Percentiles rank a stretch among this genome's conserved stretches.
These are phyloP conservation scores for Chloromyia formosa DNA, from an alignment of 2,888 invertebrate species.

Conservation along the genomic window DNA sequence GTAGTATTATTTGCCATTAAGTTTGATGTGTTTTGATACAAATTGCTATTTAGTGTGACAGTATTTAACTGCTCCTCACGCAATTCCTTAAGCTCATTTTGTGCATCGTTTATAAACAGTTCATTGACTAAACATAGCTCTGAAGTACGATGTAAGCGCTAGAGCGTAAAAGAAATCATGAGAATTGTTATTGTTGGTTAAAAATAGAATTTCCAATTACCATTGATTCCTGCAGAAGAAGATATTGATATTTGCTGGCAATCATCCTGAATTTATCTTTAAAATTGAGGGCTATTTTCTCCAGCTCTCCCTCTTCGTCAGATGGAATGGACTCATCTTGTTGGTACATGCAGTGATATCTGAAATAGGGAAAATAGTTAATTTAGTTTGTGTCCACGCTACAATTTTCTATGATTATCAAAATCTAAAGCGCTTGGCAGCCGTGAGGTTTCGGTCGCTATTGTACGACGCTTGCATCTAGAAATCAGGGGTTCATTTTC, in stretches of 20 bases:
- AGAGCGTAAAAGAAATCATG: constrained; percentile 54
- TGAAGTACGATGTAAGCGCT: constrained; percentile 78
- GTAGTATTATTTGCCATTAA: constrained; percentile 5
- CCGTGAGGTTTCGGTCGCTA: too few species aligned
- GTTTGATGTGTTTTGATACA: constrained; percentile 28
- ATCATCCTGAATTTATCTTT: constrained; percentile 75
- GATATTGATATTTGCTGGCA: constrained; percentile 77
- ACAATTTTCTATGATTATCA: too few species aligned
- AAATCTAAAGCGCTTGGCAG: too few species aligned
- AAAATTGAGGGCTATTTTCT: constrained; percentile 73
- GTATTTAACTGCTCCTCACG: constrained; percentile 64
- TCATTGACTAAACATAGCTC: constrained; percentile 81
- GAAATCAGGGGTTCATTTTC: too few species aligned
- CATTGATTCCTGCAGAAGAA: constrained; percentile 81
- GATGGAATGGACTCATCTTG: constrained; percentile 69
- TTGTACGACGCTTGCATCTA: too few species aligned
- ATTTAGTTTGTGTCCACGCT: not conserved
- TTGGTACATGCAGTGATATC: constrained; percentile 78
- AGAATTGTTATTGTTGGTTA: not conserved
- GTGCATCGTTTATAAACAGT: constrained; percentile 77
- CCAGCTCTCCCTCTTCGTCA: constrained; percentile 76
- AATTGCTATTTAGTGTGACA: constrained; percentile 14
- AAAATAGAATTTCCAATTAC: constrained; percentile 64
- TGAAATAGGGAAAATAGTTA: constrained; percentile 52
- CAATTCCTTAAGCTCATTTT: constrained; percentile 69